These are phyloP conservation scores for Morpho helenor DNA, from an alignment of 2,888 invertebrate genomes.

Conservation along the genomic window DNA sequence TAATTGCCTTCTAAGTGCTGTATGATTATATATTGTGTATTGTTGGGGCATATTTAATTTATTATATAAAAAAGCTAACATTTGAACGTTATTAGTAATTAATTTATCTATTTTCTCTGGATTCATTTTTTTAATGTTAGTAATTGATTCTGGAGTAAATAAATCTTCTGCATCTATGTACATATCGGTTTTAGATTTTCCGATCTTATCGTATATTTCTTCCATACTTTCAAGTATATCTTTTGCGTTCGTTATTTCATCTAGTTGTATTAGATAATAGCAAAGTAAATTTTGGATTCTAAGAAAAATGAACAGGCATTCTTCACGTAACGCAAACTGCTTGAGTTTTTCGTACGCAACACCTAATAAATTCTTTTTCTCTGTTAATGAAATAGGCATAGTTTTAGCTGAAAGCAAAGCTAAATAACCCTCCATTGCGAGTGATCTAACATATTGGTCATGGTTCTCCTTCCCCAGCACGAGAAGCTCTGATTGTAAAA, in stretches of 20 bases:
- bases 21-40: conserved; percentile 77
- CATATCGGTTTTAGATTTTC: conserved; percentile 45
- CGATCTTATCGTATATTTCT: conserved; percentile 60
- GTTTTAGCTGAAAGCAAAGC: conserved; percentile 59
- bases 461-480: conserved; percentile 60
- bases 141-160: conserved; percentile 55
- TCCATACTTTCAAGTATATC: conserved; percentile 73
- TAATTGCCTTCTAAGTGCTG: conserved; percentile 75
- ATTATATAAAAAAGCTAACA: conserved; percentile 80
- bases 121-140: conserved; percentile 52
- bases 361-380: conserved; percentile 57
- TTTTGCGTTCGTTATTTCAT: conserved; percentile 63
- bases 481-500: conserved; percentile 49
- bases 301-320: conserved; percentile 73
- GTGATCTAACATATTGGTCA: conserved; percentile 50
- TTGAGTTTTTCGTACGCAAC: conserved; percentile 56
- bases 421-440: conserved; percentile 68
- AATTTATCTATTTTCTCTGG: conserved; percentile 77
- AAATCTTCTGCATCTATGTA: conserved; percentile 76
- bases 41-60: conserved; percentile 73
- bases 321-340: conserved; percentile 48
- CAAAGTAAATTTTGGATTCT: conserved; percentile 79
- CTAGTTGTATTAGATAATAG: conserved; percentile 75
- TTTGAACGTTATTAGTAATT: conserved; percentile 80
- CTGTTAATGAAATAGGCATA: conserved; percentile 51